Base-by-base conservation (phyloP, 2,888 invertebrate genomes). In the Hemistola chrysoprasaria region DNA sequence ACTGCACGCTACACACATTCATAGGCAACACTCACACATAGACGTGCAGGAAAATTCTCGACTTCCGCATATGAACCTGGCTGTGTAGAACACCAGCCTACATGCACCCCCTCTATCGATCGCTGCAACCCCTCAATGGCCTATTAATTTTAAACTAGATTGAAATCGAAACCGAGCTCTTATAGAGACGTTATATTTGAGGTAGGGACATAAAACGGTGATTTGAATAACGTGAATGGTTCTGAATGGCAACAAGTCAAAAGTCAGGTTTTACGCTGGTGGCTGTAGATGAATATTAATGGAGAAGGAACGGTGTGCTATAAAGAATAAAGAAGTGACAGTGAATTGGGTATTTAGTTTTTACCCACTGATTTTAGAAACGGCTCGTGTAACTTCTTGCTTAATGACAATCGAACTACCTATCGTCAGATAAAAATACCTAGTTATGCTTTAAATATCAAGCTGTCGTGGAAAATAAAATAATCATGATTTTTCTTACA, bases 31-130 rank as follows among this genome's bases (percentile, higher is more conserved):
- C 58, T 43, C 65, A 62, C 44, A 65, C 63, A 62, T 53, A 47
- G 7, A 36, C 45, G 45, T 35, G 33, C 40, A 66, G 73, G 76
- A 81, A 83, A 81, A 81, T 79, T 79, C 71, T 78, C 72, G 71
- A 79, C 79, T 82, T 85, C 84, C 84, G 78, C 67, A 63, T 73
- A 54, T 53, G 30, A 31, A 29, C 24, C 29, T 43, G 29, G 36
- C 46, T 47, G 36, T 45, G 41, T 27, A 7, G 8, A 4, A 40
- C 26, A 40, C 32, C 16, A 40, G 44, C 51, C 53, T 46, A 50
- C 40, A 53, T 56, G 51, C 56, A 55, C 37, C 45, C 32, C 21
- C 30, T 22, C 32, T 40, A 55, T 55, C 46, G 55, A 55, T 45
- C 47, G 40, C 6, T 55, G 55, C 55, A 54, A 34, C 50, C 53